Evolutionary conservation across 2,797 vertebrate genomes (phyloP), one percentile per base, ranked within the genome.

Genomic region (Odontamblyopus lacepedii): DNA sequence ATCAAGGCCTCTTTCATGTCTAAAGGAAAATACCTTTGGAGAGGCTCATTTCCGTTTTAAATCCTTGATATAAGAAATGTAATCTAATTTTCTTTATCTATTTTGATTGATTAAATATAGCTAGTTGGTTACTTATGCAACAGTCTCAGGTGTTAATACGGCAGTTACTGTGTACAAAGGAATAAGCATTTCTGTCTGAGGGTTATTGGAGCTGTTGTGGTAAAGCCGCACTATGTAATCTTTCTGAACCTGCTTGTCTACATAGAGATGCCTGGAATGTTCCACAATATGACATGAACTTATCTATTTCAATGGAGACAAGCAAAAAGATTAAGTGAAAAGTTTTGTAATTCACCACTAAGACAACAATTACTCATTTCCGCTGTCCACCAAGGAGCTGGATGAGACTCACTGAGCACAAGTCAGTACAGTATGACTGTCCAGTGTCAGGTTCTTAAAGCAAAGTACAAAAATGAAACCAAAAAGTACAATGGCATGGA

Each of bases 1-100:
- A 66, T 51, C 63, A 65, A 65, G 48, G 41, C 38, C 18, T 50
- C 35, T 63, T 63, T 63, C 35, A 63, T 66, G 26, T 51, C 7
- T 27, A 29, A 27, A 66, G 27, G 23, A 29, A 50, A 18, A 18
- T 51, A 41, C 38, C 63, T 64, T 27, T 64, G 5, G n/a, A 64
- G 32, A 23, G 3, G n/a, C 5, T 44, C 35, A 64, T 44, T 64
- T 19, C 1, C 16, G 1, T 35, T 16, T 19, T 30, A 16, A 60
- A 23, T 62, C 29, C 16, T 6, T 30, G 6, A 61, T 61, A 19
- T 30, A 32, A 61, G 29, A 27, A 16, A 35, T 18, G 19, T 32
- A 11, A 32, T 62, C 30, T 19, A 2, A 62, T n/a, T 18, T 35
- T 35, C 27, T 60, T 30, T 16, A 27, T 30, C 26, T 62, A 2